Evolutionary conservation across 2,888 invertebrate genomes (phyloP), one percentile per base, ranked within the genome.

Genomic region (Carcina quercana): DNA sequence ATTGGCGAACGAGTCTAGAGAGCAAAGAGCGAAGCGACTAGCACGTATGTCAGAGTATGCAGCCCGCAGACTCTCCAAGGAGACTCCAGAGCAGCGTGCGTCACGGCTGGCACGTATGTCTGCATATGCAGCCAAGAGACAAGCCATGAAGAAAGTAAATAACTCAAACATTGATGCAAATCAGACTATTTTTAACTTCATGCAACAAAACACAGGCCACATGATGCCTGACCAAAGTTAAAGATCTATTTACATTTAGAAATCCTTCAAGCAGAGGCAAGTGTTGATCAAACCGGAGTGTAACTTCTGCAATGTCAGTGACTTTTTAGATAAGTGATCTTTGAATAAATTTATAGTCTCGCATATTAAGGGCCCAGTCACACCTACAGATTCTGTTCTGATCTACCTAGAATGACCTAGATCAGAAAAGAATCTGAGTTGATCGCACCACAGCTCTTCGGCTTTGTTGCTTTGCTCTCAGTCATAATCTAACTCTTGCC

Each of bases 1-100:
- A 25, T 37, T 83, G 14, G 61, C 80, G 0, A 54, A 58, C 27
- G 83, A 84, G 47, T 69, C 74, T 0, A 55, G 58, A 12, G 76
- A 78, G 27, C 79, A 83, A 40, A 54, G 82, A 43, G 69, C 75
- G 2, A 59, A 50, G 30, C 66, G 83, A 0, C 53, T 83, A 12
- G 65, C 75, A 5, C 63, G 80, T 14, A 83, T 83, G 83, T 82
- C 82, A 1, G 76, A 70, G 1, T 83, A 82, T 53, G 75, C 82
- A 11, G 82, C 83, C 2, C 66, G 58, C 31, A 60, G 82, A 14
- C 51, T 84, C n/a, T 73, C 83, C 1, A 63, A 57, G 32, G 83
- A 84, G 47, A 68, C 73, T 3, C 67, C 74, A 1, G 76, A 76
- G 38, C 79, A 83, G 43, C 52, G 83, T 28, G 53, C 58, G 34